A percentile compares a stretch with the other conserved stretches of the same genome.
These are phyloP conservation scores for Cantharis rustica DNA, from an alignment of 2,888 invertebrate species.

Conservation along the genomic window DNA sequence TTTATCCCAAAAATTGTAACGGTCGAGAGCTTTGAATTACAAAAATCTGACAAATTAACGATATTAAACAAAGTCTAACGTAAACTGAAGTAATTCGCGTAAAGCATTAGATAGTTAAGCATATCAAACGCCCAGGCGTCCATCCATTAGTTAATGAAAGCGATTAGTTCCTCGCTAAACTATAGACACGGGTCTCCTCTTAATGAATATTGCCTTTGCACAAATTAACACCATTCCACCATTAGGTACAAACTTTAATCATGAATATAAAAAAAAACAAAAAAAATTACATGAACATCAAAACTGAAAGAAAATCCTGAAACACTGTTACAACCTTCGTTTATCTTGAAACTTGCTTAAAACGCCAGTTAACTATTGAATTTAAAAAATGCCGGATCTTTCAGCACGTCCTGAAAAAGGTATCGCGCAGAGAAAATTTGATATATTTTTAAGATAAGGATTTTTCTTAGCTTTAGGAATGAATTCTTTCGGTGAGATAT, in stretches of 20 bases:
- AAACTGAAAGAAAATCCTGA: not conserved
- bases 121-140: conserved; percentile 15
- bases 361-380: not conserved
- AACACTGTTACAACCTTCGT: not conserved
- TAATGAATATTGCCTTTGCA: conserved; percentile 1
- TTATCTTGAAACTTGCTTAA: not conserved
- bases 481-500: not conserved
- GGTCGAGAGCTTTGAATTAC: not conserved
- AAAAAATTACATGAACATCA: not conserved
- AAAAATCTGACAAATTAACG: not conserved
- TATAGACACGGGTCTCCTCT: conserved; percentile 2
- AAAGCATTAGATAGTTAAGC: conserved; percentile 22
- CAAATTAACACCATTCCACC: not conserved
- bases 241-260: not conserved
- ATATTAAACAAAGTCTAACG: not conserved
- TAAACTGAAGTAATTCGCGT: conserved; percentile 19
- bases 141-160: conserved; percentile 28
- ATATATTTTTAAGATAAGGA: not conserved
- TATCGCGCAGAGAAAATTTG: not conserved
- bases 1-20: not conserved
- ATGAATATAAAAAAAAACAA: not conserved
- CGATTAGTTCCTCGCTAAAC: conserved; percentile 19
- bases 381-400: not conserved
- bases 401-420: not conserved
- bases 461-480: not conserved